Percentiles rank a stretch among this genome's conserved stretches.
Evolutionary conservation across 2,113 vertebrate genomes (phyloP).

Genomic region (Phaethon lepturus): DNA sequence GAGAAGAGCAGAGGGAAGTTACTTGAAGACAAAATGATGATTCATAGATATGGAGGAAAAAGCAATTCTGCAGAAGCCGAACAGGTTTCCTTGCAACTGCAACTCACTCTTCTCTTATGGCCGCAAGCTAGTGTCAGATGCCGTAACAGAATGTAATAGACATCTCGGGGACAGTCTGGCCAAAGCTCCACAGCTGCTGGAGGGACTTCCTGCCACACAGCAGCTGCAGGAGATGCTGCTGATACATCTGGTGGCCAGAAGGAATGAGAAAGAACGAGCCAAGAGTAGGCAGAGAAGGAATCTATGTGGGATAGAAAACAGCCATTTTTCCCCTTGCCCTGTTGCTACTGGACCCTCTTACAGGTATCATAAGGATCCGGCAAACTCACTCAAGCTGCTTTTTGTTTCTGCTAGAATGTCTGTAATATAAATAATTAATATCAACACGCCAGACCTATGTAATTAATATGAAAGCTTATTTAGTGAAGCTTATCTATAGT

Average conservation of each 20-base stretch:
- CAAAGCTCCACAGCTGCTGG: slow-evolving; percentile 35
- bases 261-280: neutral
- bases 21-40: neutral
- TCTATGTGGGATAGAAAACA: neutral
- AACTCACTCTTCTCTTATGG: neutral
- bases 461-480: neutral
- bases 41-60: neutral
- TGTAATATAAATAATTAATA: neutral
- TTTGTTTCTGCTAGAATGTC: neutral
- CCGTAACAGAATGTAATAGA: neutral
- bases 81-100: neutral
- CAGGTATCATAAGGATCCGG: neutral
- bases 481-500: neutral
- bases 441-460: neutral
- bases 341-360: neutral
- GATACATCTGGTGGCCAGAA: neutral
- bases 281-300: neutral
- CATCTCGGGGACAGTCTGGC: neutral
- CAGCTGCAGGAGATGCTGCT: slow-evolving; percentile 28
- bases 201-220: neutral
- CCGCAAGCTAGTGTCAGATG: neutral
- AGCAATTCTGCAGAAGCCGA: neutral
- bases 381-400: neutral
- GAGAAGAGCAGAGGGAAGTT: neutral
- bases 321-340: neutral